These are phyloP conservation scores for Periphyllus acericola DNA, from an alignment of 2,888 invertebrate genomes.

Conservation along the genomic window DNA sequence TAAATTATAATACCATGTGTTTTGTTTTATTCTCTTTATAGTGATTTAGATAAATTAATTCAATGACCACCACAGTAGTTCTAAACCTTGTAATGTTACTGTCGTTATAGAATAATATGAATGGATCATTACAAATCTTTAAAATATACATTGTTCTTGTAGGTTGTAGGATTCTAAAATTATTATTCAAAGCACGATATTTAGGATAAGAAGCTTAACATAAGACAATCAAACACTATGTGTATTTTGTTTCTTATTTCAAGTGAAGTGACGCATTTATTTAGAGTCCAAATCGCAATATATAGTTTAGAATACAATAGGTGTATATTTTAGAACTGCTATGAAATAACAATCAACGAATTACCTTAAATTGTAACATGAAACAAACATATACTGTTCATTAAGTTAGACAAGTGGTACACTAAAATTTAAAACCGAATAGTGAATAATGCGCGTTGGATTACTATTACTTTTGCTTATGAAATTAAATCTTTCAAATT, in stretches of 20 bases:
- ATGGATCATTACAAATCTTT: background rate
- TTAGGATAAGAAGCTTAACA: background rate
- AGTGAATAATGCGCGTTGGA: too few species aligned
- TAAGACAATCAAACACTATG: background rate
- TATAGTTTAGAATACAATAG: background rate
- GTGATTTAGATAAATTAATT: too few species aligned
- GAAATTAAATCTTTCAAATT: too few species aligned
- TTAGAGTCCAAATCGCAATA: background rate
- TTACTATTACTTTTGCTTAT: too few species aligned
- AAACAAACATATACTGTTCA: too few species aligned
- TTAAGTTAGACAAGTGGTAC: too few species aligned
- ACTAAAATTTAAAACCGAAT: too few species aligned
- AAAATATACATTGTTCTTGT: background rate
- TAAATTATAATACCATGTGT: background rate
- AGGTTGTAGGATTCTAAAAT: background rate
- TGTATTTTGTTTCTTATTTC: background rate
- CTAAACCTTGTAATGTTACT: background rate
- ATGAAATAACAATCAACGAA: too few species aligned
- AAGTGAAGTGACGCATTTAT: background rate
- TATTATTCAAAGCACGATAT: constrained; percentile 20
- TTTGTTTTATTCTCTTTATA: too few species aligned
- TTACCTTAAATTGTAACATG: too few species aligned
- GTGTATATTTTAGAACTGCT: too few species aligned
- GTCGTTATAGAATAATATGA: too few species aligned
- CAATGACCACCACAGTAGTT: background rate